These are phyloP conservation scores for Vimba vimba DNA, from an alignment of 2,113 vertebrate genomes.

Conservation along the genomic window DNA sequence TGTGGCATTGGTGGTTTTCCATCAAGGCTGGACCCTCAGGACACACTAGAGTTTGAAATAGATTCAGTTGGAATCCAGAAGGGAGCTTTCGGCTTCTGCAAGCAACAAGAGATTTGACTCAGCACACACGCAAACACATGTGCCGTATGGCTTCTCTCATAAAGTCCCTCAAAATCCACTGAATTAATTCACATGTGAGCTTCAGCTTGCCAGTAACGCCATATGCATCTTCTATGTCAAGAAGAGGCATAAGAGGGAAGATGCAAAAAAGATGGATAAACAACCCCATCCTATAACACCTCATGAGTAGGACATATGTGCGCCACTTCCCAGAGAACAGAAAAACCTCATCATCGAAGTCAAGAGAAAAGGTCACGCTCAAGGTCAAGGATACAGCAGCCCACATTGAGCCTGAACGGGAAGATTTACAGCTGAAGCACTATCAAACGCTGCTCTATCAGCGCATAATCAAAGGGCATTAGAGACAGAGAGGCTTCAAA, in stretches of 20 bases:
- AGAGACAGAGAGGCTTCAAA: slow-evolving; percentile 57
- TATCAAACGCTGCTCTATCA: slow-evolving; percentile 48
- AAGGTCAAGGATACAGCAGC: slow-evolving; percentile 67
- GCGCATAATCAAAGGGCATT: slow-evolving; percentile 60
- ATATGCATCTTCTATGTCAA: slow-evolving; percentile 10
- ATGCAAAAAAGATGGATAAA: background rate
- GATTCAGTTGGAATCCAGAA: background rate
- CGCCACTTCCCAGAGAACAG: slow-evolving; percentile 47
- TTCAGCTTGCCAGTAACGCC: background rate
- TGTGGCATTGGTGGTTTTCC: slow-evolving; percentile 66
- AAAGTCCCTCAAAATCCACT: slow-evolving; percentile 9
- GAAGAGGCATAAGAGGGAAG: slow-evolving; percentile 10
- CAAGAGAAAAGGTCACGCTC: slow-evolving; percentile 64
- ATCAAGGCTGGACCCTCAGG: slow-evolving; percentile 59
- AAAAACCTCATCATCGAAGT: slow-evolving; percentile 59
- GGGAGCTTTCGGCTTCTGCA: background rate
- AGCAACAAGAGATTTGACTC: slow-evolving; percentile 15
- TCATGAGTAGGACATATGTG: slow-evolving; percentile 5
- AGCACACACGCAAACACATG: background rate
- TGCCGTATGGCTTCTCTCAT: background rate
- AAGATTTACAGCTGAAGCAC: slow-evolving; percentile 43
- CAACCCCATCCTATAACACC: no score
- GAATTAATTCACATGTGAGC: background rate
- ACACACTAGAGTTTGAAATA: slow-evolving; percentile 11
- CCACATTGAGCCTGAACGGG: slow-evolving; percentile 34